Percentiles rank a stretch among this genome's conserved stretches.
phyloP scores from a whole-genome alignment of 2,113 vertebrate species.

The Symphodus melops region DNA sequence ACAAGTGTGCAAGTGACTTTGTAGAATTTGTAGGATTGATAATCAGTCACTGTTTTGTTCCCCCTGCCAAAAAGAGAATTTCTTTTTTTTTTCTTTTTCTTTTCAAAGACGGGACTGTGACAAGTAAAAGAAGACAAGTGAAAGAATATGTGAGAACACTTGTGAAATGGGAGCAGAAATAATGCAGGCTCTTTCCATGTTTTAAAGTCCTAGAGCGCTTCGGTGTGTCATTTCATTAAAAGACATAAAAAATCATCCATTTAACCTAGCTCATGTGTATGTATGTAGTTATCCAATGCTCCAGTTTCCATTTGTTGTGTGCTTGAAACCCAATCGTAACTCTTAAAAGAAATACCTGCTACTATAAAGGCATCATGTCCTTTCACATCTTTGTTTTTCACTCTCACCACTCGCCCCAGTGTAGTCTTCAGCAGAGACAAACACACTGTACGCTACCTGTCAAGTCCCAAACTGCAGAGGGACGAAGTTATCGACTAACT shows the following conservation, averaged over 20 bases:
- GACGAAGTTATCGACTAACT: background rate
- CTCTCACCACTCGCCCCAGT: background rate
- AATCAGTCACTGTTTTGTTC: background rate
- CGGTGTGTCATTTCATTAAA: too few species aligned
- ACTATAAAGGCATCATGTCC: too few species aligned
- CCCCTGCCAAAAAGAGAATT: background rate
- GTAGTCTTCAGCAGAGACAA: background rate
- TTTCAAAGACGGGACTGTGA: background rate
- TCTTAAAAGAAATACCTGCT: too few species aligned
- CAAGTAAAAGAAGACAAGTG: slow-evolving; percentile 19
- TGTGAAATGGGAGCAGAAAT: background rate
- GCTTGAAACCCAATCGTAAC: too few species aligned
- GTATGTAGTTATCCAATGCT: too few species aligned
- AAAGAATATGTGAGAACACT: background rate
- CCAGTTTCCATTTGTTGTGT: too few species aligned
- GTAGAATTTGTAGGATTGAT: slow-evolving; percentile 6
- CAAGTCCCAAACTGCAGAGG: background rate
- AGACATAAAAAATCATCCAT: too few species aligned
- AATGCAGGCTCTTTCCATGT: background rate
- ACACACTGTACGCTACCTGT: background rate
- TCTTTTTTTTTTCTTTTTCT: slow-evolving; percentile 3
- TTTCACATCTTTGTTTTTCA: too few species aligned
- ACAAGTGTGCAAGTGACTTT: slow-evolving; percentile 14
- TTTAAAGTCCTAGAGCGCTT: too few species aligned
- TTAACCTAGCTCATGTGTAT: too few species aligned